A percentile compares a stretch with the other conserved stretches of the same genome.
Conservation (phyloP, 2,888 invertebrate genomes). For the Noctua fimbriata region DNA sequence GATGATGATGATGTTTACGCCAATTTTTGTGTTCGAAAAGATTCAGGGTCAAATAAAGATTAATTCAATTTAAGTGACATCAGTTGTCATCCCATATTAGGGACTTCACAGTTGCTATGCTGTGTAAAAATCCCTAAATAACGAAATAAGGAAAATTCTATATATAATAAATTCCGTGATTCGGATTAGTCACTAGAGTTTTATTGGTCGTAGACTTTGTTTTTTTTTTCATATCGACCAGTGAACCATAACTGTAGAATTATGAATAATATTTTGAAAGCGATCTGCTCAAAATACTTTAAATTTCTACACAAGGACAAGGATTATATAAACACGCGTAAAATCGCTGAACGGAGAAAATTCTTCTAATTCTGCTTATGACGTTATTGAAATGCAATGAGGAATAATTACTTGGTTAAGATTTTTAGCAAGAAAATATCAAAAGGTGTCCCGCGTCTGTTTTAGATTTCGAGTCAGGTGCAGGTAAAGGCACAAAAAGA, state of each 20-base stretch:
- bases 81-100: constrained; percentile 25
- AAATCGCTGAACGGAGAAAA: not conserved
- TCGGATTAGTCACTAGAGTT: constrained; percentile 20
- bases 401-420: not conserved
- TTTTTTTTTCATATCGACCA: not conserved
- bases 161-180: not conserved
- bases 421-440: not conserved
- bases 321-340: not conserved
- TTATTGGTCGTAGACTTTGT: not conserved
- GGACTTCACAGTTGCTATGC: constrained; percentile 8
- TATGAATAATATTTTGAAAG: constrained; percentile 11
- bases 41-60: not conserved
- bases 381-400: not conserved
- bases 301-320: constrained; percentile 3
- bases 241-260: not conserved
- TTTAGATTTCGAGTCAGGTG: too few species aligned
- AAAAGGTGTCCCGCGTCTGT: too few species aligned
- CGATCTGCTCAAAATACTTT: not conserved
- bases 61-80: constrained; percentile 14
- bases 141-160: not conserved
- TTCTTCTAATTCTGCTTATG: not conserved
- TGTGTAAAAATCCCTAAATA: constrained; percentile 6
- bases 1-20: too few species aligned
- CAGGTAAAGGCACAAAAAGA: too few species aligned
- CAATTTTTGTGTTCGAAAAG: not conserved